These are phyloP conservation scores for Microtus montanus DNA, from an alignment of 2,113 vertebrate genomes.

Conservation along the genomic window DNA sequence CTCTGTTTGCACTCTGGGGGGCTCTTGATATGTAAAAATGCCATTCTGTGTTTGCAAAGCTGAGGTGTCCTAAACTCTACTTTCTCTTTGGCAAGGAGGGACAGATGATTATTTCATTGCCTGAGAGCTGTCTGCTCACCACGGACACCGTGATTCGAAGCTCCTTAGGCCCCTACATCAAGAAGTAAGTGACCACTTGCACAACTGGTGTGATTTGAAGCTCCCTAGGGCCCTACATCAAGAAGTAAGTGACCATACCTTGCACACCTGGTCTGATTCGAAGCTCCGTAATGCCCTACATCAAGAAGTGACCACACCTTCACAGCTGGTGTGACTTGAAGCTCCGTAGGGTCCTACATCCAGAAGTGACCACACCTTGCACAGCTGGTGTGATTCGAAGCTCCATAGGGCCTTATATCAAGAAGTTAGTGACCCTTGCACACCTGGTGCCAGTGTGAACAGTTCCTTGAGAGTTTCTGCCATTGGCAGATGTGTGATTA, in stretches of 20 bases:
- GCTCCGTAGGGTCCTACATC: slow-evolving; percentile 90
- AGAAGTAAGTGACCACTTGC: slow-evolving; percentile 85
- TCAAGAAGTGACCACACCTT: slow-evolving; percentile 76
- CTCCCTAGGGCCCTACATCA: slow-evolving; percentile 89
- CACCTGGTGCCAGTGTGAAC: not conserved
- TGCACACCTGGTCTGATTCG: slow-evolving; percentile 79
- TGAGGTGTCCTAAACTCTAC: not conserved
- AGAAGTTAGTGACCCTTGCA: too few species aligned
- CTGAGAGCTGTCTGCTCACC: slow-evolving; percentile 94
- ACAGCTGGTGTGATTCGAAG: slow-evolving; percentile 78
- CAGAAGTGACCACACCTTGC: too few species aligned
- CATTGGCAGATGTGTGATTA: accelerated
- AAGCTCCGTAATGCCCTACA: slow-evolving; percentile 90
- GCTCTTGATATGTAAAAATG: not conserved
- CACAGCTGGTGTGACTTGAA: slow-evolving; percentile 82
- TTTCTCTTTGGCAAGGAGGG: slow-evolving; percentile 85
- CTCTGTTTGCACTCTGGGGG: not conserved
- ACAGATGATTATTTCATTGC: slow-evolving; percentile 91
- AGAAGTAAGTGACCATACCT: slow-evolving; percentile 82
- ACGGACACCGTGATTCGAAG: slow-evolving; percentile 90
- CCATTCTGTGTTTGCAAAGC: not conserved
- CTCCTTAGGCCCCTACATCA: slow-evolving; percentile 89
- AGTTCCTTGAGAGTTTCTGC: not conserved
- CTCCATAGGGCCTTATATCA: slow-evolving; percentile 89
- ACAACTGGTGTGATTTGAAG: slow-evolving; percentile 85